Evolutionary conservation across 2,888 invertebrate genomes (phyloP), one percentile per base, ranked within the genome.

Genomic region (Drosophila diplacantha): DNA sequence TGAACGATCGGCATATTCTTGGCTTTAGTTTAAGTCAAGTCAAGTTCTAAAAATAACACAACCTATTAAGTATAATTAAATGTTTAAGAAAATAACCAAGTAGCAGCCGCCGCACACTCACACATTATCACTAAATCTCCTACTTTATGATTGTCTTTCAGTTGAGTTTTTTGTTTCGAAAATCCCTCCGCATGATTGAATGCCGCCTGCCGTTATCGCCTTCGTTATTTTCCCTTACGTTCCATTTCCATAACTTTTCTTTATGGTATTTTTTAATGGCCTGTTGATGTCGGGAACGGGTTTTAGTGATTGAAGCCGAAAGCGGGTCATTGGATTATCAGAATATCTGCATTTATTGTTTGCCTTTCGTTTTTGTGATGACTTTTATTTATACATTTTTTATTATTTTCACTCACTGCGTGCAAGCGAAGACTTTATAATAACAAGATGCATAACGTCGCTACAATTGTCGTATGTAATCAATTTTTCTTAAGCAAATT

Each of bases 281-380:
- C 54, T 54, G 52, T 53, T 43, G 34, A 41, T 31, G 52, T 35
- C 20, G n/a, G 26, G 44, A 59, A 59, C 35, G 9, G 32, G 37
- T 51, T 60, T 43, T 39, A 26, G 11, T 46, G 44, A 61, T 50
- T 58, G 49, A 61, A 43, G 26, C 44, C 37, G 43, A 62, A 60
- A 65, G 51, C 56, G 56, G 65, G 65, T 47, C 52, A 57, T 64
- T 64, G 46, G 57, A 32, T 58, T 65, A 58, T 64, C 44, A 16
- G 14, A 34, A 59, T 37, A 37, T 50, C 43, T 34, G 35, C 52
- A 57, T 64, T 64, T 38, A 29, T 43, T 47, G 31, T 53, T 59
- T 54, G 6, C 26, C 20, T 3, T 51, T 62, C 8, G n/a, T 51
- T 50, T 54, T n/a, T 51, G 22, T 41, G 2, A 9, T 57, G 18